phyloP scores from a whole-genome alignment of 2,797 vertebrate genomes.

The Dicrostonyx torquatus region DNA sequence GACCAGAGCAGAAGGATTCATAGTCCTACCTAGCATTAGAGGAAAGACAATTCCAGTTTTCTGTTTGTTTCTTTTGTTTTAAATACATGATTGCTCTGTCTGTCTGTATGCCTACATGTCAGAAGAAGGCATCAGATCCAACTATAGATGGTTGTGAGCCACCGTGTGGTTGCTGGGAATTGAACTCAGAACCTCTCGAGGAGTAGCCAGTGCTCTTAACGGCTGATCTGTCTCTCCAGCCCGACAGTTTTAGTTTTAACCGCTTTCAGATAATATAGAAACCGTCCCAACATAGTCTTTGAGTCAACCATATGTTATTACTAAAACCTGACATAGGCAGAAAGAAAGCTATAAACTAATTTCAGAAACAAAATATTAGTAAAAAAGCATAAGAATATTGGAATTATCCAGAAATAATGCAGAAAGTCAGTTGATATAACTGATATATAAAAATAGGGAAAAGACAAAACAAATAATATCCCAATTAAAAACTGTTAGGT shows the following conservation, averaged over 20 bases:
- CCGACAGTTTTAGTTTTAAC: background rate
- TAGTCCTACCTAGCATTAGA: background rate
- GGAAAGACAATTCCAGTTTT: background rate
- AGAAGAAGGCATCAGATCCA: background rate
- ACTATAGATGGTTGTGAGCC: background rate
- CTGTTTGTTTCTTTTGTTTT: background rate
- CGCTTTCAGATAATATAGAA: background rate
- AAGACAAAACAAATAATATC: slow-evolving; percentile 1
- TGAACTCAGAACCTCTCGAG: background rate
- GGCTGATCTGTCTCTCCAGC: background rate
- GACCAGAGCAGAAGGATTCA: background rate
- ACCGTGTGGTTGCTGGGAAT: background rate
- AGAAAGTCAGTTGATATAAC: slow-evolving; percentile 1
- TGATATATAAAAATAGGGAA: background rate
- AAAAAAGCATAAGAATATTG: background rate
- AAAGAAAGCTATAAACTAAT: background rate
- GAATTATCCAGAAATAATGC: background rate
- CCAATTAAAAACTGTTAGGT: slow-evolving; percentile 24
- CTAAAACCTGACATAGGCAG: slow-evolving; percentile 19
- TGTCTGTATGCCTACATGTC: background rate
- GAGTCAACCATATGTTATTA: background rate
- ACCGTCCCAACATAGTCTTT: background rate
- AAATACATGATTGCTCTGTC: background rate
- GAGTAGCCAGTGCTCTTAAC: background rate
- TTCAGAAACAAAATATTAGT: background rate